A percentile compares a stretch with the other conserved stretches of the same genome.
Conservation (phyloP, 1,140 invertebrate genomes). For the Pseudobourletiella spinata region DNA sequence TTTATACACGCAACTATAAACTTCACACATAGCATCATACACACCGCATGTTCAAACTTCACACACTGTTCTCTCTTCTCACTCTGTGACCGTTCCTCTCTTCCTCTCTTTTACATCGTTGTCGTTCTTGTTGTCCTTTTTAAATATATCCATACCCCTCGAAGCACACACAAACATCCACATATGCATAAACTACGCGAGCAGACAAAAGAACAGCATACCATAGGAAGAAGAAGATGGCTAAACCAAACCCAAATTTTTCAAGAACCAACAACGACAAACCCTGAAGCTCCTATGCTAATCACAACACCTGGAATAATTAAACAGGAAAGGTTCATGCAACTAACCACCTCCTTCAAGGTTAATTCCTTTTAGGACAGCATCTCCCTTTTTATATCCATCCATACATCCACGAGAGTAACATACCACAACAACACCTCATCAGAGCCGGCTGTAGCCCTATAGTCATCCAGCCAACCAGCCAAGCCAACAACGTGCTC, state of each 20-base stretch:
- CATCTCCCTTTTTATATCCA: slow-evolving; percentile 21
- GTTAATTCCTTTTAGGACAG: slow-evolving; percentile 34
- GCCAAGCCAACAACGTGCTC: neutral
- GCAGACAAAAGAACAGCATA: neutral
- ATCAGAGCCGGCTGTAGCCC: too few species aligned
- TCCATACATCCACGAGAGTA: neutral
- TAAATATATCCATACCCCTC: too few species aligned
- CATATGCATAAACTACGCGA: neutral
- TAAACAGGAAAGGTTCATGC: slow-evolving; percentile 32
- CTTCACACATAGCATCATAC: too few species aligned
- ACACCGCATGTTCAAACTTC: too few species aligned
- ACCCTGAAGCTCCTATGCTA: slow-evolving; percentile 21
- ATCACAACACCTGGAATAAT: slow-evolving; percentile 37
- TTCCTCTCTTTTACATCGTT: too few species aligned
- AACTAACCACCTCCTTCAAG: slow-evolving; percentile 21
- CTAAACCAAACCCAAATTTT: slow-evolving; percentile 27
- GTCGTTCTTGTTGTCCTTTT: too few species aligned
- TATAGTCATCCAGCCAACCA: neutral
- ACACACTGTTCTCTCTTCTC: too few species aligned
- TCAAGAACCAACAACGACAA: slow-evolving; percentile 12
- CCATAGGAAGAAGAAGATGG: neutral
- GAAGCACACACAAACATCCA: neutral
- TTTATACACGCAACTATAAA: neutral
- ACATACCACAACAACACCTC: neutral
- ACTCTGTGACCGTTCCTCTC: too few species aligned